Conservation (phyloP, 2,797 vertebrate genomes). For the Macropodus opercularis region DNA sequence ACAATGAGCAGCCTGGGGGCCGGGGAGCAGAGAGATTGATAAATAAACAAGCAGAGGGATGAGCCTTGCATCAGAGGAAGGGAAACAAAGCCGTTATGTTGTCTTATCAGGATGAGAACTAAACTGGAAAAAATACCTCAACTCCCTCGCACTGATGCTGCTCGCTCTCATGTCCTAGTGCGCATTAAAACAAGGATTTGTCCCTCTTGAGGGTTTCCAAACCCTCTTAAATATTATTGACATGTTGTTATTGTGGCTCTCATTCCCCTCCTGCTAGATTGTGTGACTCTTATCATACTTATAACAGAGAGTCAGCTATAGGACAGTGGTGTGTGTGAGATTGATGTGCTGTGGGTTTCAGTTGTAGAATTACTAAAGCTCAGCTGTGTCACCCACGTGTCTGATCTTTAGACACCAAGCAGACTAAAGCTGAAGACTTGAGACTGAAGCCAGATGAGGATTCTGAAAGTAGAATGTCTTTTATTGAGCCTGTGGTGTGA, state of each 20-base stretch:
- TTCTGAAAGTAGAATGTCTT: too few relatives aligned
- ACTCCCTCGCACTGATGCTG: constrained; percentile 19
- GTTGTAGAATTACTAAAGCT: constrained; percentile 13
- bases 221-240: constrained; percentile 72
- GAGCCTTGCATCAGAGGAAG: constrained; percentile 57
- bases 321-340: constrained; percentile 40
- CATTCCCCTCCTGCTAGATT: constrained; percentile 49
- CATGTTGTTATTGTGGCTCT: constrained; percentile 68
- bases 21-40: constrained; percentile 53
- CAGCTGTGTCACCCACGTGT: constrained; percentile 1
- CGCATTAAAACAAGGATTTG: constrained; percentile 68
- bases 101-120: constrained; percentile 58
- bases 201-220: constrained; percentile 69
- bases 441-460: too few relatives aligned
- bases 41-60: constrained; percentile 64
- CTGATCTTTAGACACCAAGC: too few relatives aligned
- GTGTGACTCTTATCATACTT: constrained; percentile 61
- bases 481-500: too few relatives aligned
- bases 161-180: constrained; percentile 41
- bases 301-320: constrained; percentile 33
- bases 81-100: constrained; percentile 64
- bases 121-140: constrained; percentile 33
- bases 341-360: constrained; percentile 25
- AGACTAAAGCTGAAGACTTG: too few relatives aligned
- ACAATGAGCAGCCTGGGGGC: constrained; percentile 46